Evolutionary conservation across 2,888 invertebrate genomes (phyloP), one percentile per base, ranked within the genome.

Genomic region (Hedychridium roseum): DNA sequence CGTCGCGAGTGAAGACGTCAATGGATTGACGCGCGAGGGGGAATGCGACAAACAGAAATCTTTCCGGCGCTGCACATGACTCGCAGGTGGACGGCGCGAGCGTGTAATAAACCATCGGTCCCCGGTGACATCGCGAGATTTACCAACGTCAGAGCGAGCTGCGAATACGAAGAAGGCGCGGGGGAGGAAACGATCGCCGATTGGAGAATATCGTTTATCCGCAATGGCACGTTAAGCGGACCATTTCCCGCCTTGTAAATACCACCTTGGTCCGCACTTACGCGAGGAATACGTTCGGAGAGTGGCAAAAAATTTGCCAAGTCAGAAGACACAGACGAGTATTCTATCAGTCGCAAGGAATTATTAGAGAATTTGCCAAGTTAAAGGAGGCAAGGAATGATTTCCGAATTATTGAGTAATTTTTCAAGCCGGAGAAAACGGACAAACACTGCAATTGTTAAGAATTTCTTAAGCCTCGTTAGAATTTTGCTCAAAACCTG

Each of bases 171-270:
- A 9, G 36, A 12, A 12, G 12, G 7, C 21, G 7, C 28, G 14
- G 11, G 28, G 18, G 30, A 11, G 26, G 7, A 27, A 20, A 21
- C 21, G 26, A 27, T 35, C 14, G 21, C 31, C 37, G 37, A 37
- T 37, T 38, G 26, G 32, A 38, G 26, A 31, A 38, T 32, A 15
- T 21, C 26, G 23, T 38, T 38, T 6, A 38, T 38, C 38, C 32
- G 16, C 37, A 11, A n/a, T 23, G 41, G 41, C 27, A 23, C 31
- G 31, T 26, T 16, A 31, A 37, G 37, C 27, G 2, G 7, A n/a
- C 30, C 15, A 6, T n/a, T 36, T 20, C n/a, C 9, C n/a, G 12
- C 27, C n/a, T 4, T 14, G 31, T 12, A 31, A 31, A 31, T 12
- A 31, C 27, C 27, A 11, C n/a, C 3, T 2, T 11, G 9, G 27